Base-by-base conservation (phyloP, 1,140 invertebrate species). In the Drosophila auraria region DNA sequence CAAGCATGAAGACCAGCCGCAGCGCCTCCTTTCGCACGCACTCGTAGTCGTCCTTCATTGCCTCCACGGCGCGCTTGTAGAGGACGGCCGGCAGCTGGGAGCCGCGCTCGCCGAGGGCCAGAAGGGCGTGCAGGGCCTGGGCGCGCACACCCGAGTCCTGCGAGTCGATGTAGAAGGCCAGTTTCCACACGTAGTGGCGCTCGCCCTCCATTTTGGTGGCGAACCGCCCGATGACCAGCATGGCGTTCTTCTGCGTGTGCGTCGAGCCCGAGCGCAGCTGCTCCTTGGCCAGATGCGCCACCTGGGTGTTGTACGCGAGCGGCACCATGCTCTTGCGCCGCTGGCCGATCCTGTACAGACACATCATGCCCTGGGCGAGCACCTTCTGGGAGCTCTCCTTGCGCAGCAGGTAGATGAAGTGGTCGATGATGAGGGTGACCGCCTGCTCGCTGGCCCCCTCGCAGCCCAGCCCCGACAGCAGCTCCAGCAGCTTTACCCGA, bases 31-130 rank as follows among this genome's bases (percentile, higher is more conserved):
- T 95, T 69, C 98, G 94, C 0, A 99, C 98, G 92, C 97, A 97
- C 93, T 99, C 98, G 94, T 98, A 99, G 93, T 99, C 98, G 94
- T 99, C 98, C 54, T 95, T 96, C 23, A 99, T 94, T 15, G 97
- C 97, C 53, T 95, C 94, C 80, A 96, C 97, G 3, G 97, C 97
- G 89, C 97, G 95, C 27, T 95, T 94, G 93, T 99, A 99, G 4
- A 98, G 94, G 68, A 94, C 94, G 1, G 96, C 95, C 60, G 96
- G 96, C 14, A 99, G 92, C 61, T 96, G 95, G 65, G 97, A 95
- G 1, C 97, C 97, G 82, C 97, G 94, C 65, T 89, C 81, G 8
- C 86, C 86, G 0, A 89, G 64, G 0, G 82, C 79, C 63, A 98
- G 95, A 93, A 99, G 95, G 1, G 97, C 96, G 83, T 96, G 95